Evolutionary conservation across 2,888 invertebrate species (phyloP).

Genomic region (Noctua pronuba): DNA sequence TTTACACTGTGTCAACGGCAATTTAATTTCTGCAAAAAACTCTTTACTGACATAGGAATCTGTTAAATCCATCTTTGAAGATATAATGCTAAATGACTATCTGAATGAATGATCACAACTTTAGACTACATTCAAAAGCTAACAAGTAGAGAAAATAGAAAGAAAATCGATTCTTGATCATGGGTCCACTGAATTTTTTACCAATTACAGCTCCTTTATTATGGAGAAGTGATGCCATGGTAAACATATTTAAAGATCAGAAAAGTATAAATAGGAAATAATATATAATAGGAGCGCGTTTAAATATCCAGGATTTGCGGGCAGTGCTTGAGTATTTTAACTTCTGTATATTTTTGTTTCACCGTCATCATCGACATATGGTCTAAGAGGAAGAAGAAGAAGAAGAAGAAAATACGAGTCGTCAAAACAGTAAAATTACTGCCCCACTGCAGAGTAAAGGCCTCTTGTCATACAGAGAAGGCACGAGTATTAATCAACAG

Average conservation of each 20-base stretch:
- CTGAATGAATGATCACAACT: not conserved
- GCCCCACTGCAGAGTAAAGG: not conserved
- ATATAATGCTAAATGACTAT: not conserved
- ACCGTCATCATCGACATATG: not conserved
- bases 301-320: too few species aligned
- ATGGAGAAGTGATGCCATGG: not conserved
- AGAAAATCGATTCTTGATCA: not conserved
- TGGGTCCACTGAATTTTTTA: not conserved
- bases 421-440: not conserved
- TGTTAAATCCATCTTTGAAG: not conserved
- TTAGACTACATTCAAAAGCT: not conserved
- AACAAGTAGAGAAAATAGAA: not conserved
- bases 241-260: not conserved
- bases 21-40: not conserved
- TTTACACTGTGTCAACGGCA: conserved; percentile 21
- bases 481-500: not conserved
- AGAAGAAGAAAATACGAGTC: too few species aligned
- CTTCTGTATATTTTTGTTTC: not conserved
- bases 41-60: not conserved
- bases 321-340: not conserved
- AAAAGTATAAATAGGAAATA: not conserved
- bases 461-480: not conserved
- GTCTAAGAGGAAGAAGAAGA: not conserved
- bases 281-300: not conserved
- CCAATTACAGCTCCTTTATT: not conserved